Evolutionary conservation across 2,797 vertebrate species (phyloP), one percentile per base, ranked within the genome.

Genomic region (Loris lydekkerianus): DNA sequence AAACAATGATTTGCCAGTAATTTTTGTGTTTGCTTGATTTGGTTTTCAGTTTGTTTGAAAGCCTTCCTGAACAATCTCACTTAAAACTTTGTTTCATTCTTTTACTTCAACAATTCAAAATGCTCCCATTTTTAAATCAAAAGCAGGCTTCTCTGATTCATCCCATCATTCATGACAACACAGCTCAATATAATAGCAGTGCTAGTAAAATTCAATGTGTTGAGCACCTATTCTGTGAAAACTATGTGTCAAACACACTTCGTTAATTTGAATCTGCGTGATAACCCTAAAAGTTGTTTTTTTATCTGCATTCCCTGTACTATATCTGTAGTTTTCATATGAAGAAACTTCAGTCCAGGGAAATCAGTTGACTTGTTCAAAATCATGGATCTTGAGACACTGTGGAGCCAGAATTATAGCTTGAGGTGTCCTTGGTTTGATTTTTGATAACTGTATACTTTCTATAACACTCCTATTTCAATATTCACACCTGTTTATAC

Each of bases 281-380:
- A 25, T 60, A 65, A 34, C 4, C 25, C 21, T 65, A 40, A 65
- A 65, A 94, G 7, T 31, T 70, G 2, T 43, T 31, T 31, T 92
- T 91, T 82, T 37, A 61, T 56, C n/a, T 67, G 31, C 46, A 70
- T 60, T 78, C 31, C 23, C 18, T 80, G 0, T 81, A 97, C 81
- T 73, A 87, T 58, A 88, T 92, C 15, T 65, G 4, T 34, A 49
- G 67, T 97, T 88, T 61, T 91, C 15, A 95, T 53, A 0, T 21
- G 69, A 96, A 96, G 49, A 94, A 94, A 70, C 0, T 23, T 8
- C 31, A 34, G 43, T 89, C 61, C 43, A 92, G 81, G 78, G 61
- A 69, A 80, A 93, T 77, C 10, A 96, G 37, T 0, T 29, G 61
- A 49, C 21, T 96, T 29, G n/a, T 63, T 86, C 75, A 95, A 60